Percentiles rank a stretch among this genome's conserved stretches.
These are phyloP conservation scores for Gobio gobio DNA, from an alignment of 2,113 vertebrate species.

Conservation along the genomic window DNA sequence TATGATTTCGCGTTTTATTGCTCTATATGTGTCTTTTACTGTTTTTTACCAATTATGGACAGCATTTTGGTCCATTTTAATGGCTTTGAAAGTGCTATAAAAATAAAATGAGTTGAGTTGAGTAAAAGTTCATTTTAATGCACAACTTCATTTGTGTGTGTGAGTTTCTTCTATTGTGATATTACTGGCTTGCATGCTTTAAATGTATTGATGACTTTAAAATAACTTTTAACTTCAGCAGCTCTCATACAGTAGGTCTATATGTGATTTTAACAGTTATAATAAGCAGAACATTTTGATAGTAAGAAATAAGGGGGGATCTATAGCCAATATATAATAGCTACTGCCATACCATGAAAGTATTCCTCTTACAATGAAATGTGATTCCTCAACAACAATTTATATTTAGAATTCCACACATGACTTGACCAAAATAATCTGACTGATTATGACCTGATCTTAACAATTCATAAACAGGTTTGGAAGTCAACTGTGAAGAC, in stretches of 20 bases:
- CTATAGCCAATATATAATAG: background rate
- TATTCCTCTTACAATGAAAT: slow-evolving; percentile 32
- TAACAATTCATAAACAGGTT: background rate
- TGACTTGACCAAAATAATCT: slow-evolving; percentile 52
- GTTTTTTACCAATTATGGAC: too few relatives aligned
- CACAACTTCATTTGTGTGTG: background rate
- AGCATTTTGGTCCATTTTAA: too few relatives aligned
- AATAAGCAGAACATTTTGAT: background rate
- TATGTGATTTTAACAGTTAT: background rate
- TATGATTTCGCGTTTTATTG: too few relatives aligned
- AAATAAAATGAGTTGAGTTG: too few relatives aligned
- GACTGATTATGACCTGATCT: slow-evolving; percentile 19
- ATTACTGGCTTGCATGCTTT: background rate
- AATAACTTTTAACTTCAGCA: background rate
- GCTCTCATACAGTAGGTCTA: background rate
- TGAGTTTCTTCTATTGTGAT: background rate
- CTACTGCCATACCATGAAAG: background rate
- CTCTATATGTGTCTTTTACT: too few relatives aligned
- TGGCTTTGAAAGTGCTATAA: too few relatives aligned
- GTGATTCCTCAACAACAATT: slow-evolving; percentile 15
- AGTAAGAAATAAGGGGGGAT: background rate
- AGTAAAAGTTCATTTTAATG: background rate
- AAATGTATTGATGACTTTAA: background rate
- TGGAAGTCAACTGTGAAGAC: background rate
- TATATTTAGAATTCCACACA: slow-evolving; percentile 53